Evolutionary conservation across 2,113 vertebrate species (phyloP).

Genomic region (Tor tambroides): DNA sequence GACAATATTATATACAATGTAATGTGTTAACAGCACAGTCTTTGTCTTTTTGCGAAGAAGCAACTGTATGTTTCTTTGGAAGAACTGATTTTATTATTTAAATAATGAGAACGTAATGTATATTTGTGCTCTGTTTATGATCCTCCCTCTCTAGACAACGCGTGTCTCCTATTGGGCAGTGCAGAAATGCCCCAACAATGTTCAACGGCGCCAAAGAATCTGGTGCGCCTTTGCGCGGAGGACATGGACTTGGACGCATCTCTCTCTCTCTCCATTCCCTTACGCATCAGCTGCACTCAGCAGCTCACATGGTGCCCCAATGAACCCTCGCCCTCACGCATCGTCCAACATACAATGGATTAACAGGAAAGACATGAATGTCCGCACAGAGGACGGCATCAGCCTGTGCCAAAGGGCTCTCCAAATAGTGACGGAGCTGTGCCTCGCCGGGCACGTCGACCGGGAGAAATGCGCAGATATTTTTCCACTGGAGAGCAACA

Average conservation of each 20-base stretch:
- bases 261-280: conserved; percentile 48
- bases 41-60: neutral
- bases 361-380: conserved; percentile 87
- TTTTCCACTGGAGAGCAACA: conserved; percentile 82
- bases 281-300: conserved; percentile 56
- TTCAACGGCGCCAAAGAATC: conserved; percentile 49
- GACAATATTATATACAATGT: neutral
- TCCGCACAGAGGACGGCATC: conserved; percentile 84
- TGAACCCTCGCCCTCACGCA: conserved; percentile 69
- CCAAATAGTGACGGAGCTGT: conserved; percentile 94
- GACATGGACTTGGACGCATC: conserved; percentile 69
- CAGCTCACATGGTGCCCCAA: conserved; percentile 66
- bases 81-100: neutral
- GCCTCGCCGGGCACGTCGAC: conserved; percentile 90
- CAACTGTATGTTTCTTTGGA: neutral
- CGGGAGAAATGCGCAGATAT: conserved; percentile 91
- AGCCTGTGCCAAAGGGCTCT: conserved; percentile 94
- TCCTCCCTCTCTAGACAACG: conserved; percentile 31
- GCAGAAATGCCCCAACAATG: conserved; percentile 31
- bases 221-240: conserved; percentile 61
- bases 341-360: conserved; percentile 79
- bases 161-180: conserved; percentile 64
- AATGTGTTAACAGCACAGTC: neutral
- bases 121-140: neutral
- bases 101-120: neutral